phyloP scores from a whole-genome alignment of 2,797 vertebrate species.

The Echeneis naucrates region DNA sequence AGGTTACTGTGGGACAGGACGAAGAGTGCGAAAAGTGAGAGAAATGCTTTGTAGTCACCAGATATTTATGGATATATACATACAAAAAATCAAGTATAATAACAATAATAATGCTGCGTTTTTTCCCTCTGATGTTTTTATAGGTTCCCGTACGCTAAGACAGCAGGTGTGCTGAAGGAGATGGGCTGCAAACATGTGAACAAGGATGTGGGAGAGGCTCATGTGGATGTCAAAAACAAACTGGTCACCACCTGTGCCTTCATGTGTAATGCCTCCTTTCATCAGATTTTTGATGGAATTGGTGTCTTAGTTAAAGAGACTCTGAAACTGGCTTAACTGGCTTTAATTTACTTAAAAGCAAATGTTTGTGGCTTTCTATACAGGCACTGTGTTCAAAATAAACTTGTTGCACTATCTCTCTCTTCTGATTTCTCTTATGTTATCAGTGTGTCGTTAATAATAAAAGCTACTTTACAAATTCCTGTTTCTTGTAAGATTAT shows the following conservation, averaged over 20 bases:
- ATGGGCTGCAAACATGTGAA: conserved; percentile 89
- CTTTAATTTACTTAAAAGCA: conserved; percentile 3
- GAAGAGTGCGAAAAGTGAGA: conserved; percentile 84
- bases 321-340: conserved; percentile 81
- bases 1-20: conserved; percentile 94
- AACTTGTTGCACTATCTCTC: neutral
- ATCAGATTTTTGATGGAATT: conserved; percentile 87
- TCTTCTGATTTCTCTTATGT: too few species aligned
- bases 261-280: conserved; percentile 89
- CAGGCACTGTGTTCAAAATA: neutral
- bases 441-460: conserved; percentile 31
- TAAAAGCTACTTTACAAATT: conserved; percentile 23
- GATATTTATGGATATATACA: neutral
- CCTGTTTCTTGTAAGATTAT: neutral
- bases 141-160: conserved; percentile 88
- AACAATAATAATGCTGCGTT: too few species aligned
- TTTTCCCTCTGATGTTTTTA: neutral
- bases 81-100: too few species aligned
- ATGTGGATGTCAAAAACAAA: conserved; percentile 87
- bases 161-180: conserved; percentile 80
- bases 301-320: conserved; percentile 87
- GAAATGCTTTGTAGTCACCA: neutral
- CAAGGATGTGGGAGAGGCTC: conserved; percentile 84
- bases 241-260: conserved; percentile 89
- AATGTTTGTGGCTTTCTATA: neutral